Evolutionary conservation across 2,113 vertebrate genomes (phyloP), one percentile per base, ranked within the genome.

Genomic region (Campylomormyrus tamandua): DNA sequence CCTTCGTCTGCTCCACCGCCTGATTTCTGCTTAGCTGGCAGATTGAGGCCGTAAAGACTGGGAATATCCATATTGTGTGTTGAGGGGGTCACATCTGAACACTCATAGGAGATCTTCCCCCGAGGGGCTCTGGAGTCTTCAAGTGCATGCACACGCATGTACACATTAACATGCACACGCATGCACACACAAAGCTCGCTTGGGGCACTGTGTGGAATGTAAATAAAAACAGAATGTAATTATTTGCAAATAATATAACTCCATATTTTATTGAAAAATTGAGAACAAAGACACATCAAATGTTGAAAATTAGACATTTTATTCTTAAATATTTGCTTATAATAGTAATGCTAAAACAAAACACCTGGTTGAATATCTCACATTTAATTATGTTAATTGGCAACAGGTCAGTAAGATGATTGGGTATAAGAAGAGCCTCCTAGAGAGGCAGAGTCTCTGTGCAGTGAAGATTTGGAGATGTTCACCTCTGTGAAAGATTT

Each of bases 1-100:
- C 56, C 89, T 48, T 52, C 52, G 24, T 48, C 83, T 86, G 89
- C 7, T 90, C 27, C 83, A 50, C 80, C 89, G 56, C 21, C 27
- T 48, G 89, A 80, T 56, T 84, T 85, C 80, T 89, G 89, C 83
- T 70, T 85, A 50, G 83, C 56, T 39, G 53, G 83, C 83, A 90
- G 89, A 70, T 74, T 70, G 83, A 49, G 39, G 83, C 45, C 1
- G n/a, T 19, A 35, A 53, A 35, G n/a, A 1, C n/a, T 17, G 49
- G 50, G 10, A 56, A 48, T 84, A 10, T 48, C 83, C 45, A 24
- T 84, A 42, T 21, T 84, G 42, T 11, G 5, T 48, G 39, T 46
- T 27, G 83, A 27, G 19, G 24, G 42, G 45, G 19, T 84, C 42
- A 48, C 45, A 46, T 45, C 45, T 19, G 39, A 84, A 48, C 8